These are phyloP conservation scores for Amphimedon queenslandica DNA, from an alignment of 37 sponge, comb jelly and placozoan genomes.

Conservation along the genomic window DNA sequence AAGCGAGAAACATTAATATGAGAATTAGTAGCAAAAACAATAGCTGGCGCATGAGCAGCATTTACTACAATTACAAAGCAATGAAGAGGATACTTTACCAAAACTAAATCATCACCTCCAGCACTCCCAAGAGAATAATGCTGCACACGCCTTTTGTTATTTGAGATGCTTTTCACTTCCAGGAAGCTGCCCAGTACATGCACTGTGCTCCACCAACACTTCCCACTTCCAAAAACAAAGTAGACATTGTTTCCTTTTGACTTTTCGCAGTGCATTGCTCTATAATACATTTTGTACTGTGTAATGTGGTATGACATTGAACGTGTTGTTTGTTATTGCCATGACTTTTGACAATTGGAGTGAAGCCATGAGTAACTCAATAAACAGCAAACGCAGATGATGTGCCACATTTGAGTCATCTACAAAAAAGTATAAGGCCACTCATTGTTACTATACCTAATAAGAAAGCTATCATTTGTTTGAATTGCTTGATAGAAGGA, in stretches of 20 bases:
- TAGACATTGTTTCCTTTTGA: constrained; percentile 20
- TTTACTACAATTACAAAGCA: constrained; percentile 36
- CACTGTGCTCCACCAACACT: constrained; percentile 32
- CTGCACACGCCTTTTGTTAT: constrained; percentile 9
- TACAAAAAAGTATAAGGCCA: no score
- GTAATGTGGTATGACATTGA: constrained; percentile 43
- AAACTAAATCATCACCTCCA: constrained; percentile 34
- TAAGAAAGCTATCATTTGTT: constrained; percentile 33
- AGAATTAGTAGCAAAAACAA: constrained; percentile 33
- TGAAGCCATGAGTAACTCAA: constrained; percentile 21
- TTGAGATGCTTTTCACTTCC: constrained; percentile 44
- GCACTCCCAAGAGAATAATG: constrained; percentile 1
- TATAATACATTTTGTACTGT: constrained; percentile 27
- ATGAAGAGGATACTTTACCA: constrained; percentile 32
- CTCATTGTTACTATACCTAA: constrained; percentile 19
- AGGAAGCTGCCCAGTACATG: constrained; percentile 41
- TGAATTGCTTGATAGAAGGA: constrained; percentile 30
- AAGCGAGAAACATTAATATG: constrained; percentile 42
- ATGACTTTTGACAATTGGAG: constrained; percentile 19
- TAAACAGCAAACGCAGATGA: constrained; percentile 39
- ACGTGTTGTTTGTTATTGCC: constrained; percentile 30
- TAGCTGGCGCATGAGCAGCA: constrained; percentile 52
- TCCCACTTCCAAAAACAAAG: constrained; percentile 15
- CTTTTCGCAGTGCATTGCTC: constrained; percentile 5
- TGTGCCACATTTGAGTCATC: constrained; percentile 28